These are phyloP conservation scores for Crypturellus undulatus DNA, from an alignment of 2,113 vertebrate species.

Conservation along the genomic window DNA sequence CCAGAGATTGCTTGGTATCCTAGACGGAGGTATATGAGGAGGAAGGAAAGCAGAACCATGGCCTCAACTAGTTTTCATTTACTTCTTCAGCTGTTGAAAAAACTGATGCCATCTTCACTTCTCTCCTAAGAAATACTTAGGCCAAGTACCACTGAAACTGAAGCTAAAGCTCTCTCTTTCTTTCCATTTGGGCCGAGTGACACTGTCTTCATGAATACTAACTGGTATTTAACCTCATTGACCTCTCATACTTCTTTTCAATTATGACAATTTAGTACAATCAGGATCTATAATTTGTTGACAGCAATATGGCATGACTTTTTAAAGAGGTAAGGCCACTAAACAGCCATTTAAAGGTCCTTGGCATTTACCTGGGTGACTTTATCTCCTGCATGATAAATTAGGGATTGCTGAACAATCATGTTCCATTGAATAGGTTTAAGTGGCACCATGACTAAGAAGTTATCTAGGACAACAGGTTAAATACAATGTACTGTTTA, in stretches of 20 bases:
- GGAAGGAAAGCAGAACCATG: not conserved
- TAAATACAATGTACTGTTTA: no score
- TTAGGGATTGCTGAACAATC: no score
- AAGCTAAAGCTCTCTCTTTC: not conserved
- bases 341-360: not conserved
- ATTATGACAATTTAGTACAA: not conserved
- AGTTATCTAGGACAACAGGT: no score
- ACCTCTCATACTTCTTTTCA: not conserved
- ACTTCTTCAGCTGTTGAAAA: not conserved
- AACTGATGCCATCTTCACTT: not conserved
- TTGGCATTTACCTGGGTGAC: not conserved
- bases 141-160: not conserved
- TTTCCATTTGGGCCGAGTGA: not conserved
- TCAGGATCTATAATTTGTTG: not conserved
- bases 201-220: not conserved
- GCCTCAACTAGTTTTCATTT: not conserved
- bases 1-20: not conserved
- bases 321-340: not conserved
- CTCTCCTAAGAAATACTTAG: not conserved
- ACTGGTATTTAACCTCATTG: not conserved
- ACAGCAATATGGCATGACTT: rapidly evolving
- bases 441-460: no score
- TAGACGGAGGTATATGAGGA: not conserved
- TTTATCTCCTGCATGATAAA: no score
- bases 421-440: no score